Conservation (phyloP, 2,888 invertebrate species). For the Rambutsinella grinnellia region DNA sequence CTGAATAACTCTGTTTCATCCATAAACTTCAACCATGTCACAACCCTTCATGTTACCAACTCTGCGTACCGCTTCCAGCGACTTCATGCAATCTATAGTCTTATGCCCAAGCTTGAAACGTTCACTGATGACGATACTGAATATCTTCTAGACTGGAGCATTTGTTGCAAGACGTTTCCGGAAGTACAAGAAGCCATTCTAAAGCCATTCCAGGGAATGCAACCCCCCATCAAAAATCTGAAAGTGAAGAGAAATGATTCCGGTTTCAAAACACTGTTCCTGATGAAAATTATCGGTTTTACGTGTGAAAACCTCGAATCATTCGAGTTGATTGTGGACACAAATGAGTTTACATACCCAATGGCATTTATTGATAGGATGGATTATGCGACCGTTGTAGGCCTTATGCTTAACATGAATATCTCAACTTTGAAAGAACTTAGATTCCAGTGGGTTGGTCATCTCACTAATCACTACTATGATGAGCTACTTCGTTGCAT, state of each 20-base stretch:
- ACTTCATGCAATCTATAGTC: constrained; percentile 20
- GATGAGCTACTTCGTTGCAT: constrained; percentile 54
- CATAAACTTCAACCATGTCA: constrained; percentile 30
- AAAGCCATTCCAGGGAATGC: constrained; percentile 13
- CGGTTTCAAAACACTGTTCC: constrained; percentile 36
- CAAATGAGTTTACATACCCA: constrained; percentile 27
- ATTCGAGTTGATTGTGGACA: constrained; percentile 39
- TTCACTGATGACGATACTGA: constrained; percentile 27
- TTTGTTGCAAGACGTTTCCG: constrained; percentile 38
- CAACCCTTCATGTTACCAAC: constrained; percentile 12
- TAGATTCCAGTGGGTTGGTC: constrained; percentile 53
- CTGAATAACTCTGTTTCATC: background rate
- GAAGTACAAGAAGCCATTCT: constrained; percentile 30
- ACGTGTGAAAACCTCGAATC: constrained; percentile 39
- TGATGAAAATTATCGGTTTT: constrained; percentile 36
- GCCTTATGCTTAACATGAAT: constrained; percentile 42
- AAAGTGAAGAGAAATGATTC: constrained; percentile 33
- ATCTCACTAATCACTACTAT: constrained; percentile 49
- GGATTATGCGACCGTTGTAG: constrained; percentile 51
- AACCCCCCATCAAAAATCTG: constrained; percentile 12
- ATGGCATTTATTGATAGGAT: constrained; percentile 42
- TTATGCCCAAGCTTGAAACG: constrained; percentile 29
- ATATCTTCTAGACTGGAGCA: constrained; percentile 35
- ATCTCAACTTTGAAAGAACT: constrained; percentile 37
- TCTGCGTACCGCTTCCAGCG: constrained; percentile 38